Evolutionary conservation across 2,888 invertebrate genomes (phyloP), one percentile per base, ranked within the genome.

Genomic region (Diarsia rubi): DNA sequence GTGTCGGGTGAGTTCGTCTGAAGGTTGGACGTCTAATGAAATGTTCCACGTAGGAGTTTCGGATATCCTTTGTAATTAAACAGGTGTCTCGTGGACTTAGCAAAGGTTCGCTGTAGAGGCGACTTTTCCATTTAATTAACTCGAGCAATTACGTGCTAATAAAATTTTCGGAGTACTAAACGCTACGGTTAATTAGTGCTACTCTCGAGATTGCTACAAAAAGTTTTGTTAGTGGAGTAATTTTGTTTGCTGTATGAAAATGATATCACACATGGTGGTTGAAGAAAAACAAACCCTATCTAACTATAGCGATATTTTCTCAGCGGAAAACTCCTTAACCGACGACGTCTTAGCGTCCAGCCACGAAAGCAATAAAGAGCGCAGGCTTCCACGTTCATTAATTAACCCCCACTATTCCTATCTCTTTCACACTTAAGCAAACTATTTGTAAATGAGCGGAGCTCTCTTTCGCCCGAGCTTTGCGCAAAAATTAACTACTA

Each of bases 401-500:
- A 97, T 97, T 97, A 97, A 96, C 96, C 95, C 95, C 94, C 92
- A 89, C 90, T 92, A 88, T 87, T 83, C 75, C 93, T 90, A 78
- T 96, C 97, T 88, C 94, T 72, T 91, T 96, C 93, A 80, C 92
- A 93, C 97, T 90, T 90, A 85, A 86, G 86, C 87, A 92, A 94
- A 94, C 93, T 93, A 95, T 94, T 94, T 94, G 94, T 96, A 96
- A 97, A 97, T 97, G 96, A 96, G 95, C 90, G 86, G 79, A 88
- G 91, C 87, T 96, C 96, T 94, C 95, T 80, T 92, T 96, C 94
- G 75, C 94, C 89, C 96, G 86, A 94, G 96, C 96, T 96, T 97
- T 96, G 96, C 96, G 97, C 96, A 97, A 96, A 97, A 97, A 97
- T 97, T 97, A 97, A 96, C 96, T 94, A 95, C 96, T 95, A 95